Base-by-base conservation (phyloP, 2,797 vertebrate genomes). In the Cryptoprocta ferox region DNA sequence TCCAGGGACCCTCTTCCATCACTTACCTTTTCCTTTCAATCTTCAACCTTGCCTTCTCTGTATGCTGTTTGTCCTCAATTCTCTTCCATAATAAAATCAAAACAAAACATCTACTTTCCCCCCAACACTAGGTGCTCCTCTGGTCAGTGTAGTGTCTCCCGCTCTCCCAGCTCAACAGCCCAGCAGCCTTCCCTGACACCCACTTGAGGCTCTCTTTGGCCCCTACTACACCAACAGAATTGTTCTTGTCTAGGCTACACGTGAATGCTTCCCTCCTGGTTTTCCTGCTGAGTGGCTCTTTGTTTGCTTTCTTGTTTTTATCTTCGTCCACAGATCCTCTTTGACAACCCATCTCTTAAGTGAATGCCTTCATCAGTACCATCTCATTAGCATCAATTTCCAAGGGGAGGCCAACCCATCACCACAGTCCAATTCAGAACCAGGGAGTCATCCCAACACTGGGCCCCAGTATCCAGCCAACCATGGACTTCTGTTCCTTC, bases 181-280 rank as follows among this genome's bases (percentile, higher is more conserved):
- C 0, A 39, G 3, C 19, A 50, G 42, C 39, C 39, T 8, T 6
- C 1, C 9, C 5, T 8, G 2, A 7, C 37, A 68, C 12, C 28
- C 45, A 42, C 32, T 50, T 26, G 42, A 8, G 50, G 7, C 26
- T 80, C 48, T 45, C 45, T 83, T 71, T 75, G 48, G 50, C 24
- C 37, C 30, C 32, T 26, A 53, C 1, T 3, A 30, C 21, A 24
- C 8, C 24, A 50, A 18, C 9, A 15, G 85, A 82, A 73, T 39
- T 28, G 10, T 76, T 65, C 21, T 68, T 50, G 13, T 88, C 16
- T 32, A 28, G 7, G 14, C 66, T 45, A n/a, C 19, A 37, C 26
- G 30, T 21, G 28, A 70, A n/a, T 16, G 42, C 39, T 5, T 26
- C 35, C 32, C 32, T n/a, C 35, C 63, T 42, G 28, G 7, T 61